Base-by-base conservation (phyloP, 2,797 vertebrate species). In the Toxotes lorentzi region DNA sequence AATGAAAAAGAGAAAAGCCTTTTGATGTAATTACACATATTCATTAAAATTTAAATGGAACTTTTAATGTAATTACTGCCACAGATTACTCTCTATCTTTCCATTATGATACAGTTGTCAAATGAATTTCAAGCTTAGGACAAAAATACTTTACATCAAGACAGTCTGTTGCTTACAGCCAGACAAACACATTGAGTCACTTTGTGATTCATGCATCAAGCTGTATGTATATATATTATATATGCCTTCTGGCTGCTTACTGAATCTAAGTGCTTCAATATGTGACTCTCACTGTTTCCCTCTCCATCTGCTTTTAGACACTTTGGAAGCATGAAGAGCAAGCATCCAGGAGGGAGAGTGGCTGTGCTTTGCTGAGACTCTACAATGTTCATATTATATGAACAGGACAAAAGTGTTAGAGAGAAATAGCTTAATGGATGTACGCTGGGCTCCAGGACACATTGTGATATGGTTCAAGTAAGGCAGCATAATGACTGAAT, bases 291-390 rank as follows among this genome's bases (percentile, higher is more conserved):
- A 67, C 50, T 34, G 41, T n/a, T 81, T 86, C 76, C 61, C 60
- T 86, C 87, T 86, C 76, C 50, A 67, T 91, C 87, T 91, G 88
- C 92, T 92, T 91, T 66, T 90, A 95, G 94, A 91, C 89, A 93
- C 86, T 94, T 93, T 83, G 94, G 95, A 77, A 93, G 92, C 86
- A 94, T 86, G 88, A 94, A 93, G 87, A 86, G 74, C 75, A 82
- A 91, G 32, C 93, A 95, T 77, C 91, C 93, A 38, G 93, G 92
- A 34, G 94, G 94, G n/a, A 90, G 84, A 69, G 91, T 89, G 60
- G 85, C 86, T 34, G 82, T 88, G 43, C 67, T 93, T 57, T 86
- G 88, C 88, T 88, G 82, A 91, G 61, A 57, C 81, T 88, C 70
- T 2, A 82, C 86, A 79, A 77, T 54, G 54, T 63, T 73, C 12